These are phyloP conservation scores for Orthonychiurus folsomi DNA, from an alignment of 2,888 invertebrate genomes.

Conservation along the genomic window DNA sequence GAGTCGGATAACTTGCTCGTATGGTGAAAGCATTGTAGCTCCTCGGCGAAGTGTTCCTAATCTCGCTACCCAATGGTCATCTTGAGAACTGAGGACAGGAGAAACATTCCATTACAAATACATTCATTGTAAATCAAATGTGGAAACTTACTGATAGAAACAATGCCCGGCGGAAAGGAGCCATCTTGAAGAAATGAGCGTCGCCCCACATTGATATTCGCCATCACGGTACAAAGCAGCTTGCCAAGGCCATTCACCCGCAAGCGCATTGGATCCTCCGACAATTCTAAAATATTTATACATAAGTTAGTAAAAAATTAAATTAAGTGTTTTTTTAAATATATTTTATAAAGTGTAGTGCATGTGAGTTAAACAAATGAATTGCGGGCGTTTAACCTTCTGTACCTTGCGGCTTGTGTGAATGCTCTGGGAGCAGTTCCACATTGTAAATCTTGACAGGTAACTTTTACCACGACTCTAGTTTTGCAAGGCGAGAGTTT, in stretches of 20 bases:
- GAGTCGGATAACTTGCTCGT: constrained; percentile 61
- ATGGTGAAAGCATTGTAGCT: constrained; percentile 63
- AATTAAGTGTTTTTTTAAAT: no score
- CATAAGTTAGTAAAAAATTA: constrained; percentile 6
- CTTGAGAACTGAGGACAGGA: constrained; percentile 50
- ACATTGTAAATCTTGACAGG: constrained; percentile 60
- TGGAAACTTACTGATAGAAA: constrained; percentile 61
- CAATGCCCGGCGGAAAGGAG: constrained; percentile 72
- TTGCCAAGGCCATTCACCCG: constrained; percentile 72
- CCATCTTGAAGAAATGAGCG: constrained; percentile 62
- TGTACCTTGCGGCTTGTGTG: constrained; percentile 35
- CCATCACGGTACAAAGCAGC: constrained; percentile 77
- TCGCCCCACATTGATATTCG: constrained; percentile 73
- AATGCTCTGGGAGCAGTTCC: constrained; percentile 45
- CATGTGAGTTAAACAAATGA: no score
- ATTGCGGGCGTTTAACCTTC: constrained; percentile 34
- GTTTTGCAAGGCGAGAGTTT: constrained; percentile 55
- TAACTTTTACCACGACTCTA: constrained; percentile 57
- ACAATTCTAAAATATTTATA: constrained; percentile 54
- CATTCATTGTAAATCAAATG: not conserved
- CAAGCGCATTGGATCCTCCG: constrained; percentile 65
- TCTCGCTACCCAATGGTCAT: constrained; percentile 71
- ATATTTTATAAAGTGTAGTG: no score
- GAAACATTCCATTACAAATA: constrained; percentile 3
- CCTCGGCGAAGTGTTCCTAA: constrained; percentile 64